Base-by-base conservation (phyloP, 2,888 invertebrate species). In the Nomada lathburiana region DNA sequence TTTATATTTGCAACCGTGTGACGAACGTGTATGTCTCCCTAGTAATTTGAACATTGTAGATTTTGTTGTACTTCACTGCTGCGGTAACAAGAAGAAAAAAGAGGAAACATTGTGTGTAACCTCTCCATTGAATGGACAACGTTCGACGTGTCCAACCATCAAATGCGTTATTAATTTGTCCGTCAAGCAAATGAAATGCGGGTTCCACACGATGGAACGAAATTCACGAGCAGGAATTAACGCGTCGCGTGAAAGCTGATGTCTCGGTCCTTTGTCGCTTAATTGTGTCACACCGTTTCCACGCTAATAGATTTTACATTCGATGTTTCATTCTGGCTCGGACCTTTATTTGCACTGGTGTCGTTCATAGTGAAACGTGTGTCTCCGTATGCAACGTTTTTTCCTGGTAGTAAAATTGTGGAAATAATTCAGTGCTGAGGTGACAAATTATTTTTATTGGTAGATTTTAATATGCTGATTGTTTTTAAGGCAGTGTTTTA, bases 241-340 rank as follows among this genome's bases (percentile, higher is more conserved):
- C 70, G 53, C 23, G 57, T 74, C 62, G 57, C 50, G 47, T 42
- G 42, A 57, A 75, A 68, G 63, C 67, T 73, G 75, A 76, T 69
- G 71, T 53, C 55, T 26, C 55, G 2, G 50, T 18, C 53, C 60
- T 72, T 83, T 76, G 70, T 44, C 65, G 75, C 47, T 80, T 76
- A 77, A 88, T 78, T 80, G 69, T 63, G 59, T 75, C 72, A 80
- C 20, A 26, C 9, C 59, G 63, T 62, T 73, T 64, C 64, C 65
- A 55, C n/a, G 69, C 29, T 67, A 76, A 72, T 80, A 74, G 81
- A 83, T 77, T 87, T 83, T 76, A 83, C 75, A 44, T 85, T 81
- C 69, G 76, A 87, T 72, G 50, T 80, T 87, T 75, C 77, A 82
- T 83, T 65, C 47, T 10, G 63, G 1, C 3, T 16, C 80, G 55